A percentile compares a stretch with the other conserved stretches of the same genome.
These are phyloP conservation scores for Tinea pellionella DNA, from an alignment of 2,888 invertebrate genomes.

Conservation along the genomic window DNA sequence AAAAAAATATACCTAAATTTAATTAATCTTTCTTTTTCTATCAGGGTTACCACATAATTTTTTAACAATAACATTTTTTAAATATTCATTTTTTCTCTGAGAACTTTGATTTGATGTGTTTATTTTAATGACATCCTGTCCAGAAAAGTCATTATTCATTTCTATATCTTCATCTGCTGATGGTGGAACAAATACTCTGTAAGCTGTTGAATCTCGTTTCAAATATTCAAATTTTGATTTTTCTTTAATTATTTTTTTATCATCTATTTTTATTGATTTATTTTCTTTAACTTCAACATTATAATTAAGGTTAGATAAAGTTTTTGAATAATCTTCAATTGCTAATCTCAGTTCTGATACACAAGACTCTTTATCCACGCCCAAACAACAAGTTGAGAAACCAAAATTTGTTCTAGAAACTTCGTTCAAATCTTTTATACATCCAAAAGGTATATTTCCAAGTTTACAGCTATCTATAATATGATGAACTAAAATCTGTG, in stretches of 20 bases:
- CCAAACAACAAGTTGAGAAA: conserved; percentile 51
- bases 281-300: conserved; percentile 17
- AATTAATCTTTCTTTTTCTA: conserved; percentile 24
- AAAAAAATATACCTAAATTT: background rate
- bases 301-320: conserved; percentile 6
- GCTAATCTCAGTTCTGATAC: conserved; percentile 28
- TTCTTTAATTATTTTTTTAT: conserved; percentile 10
- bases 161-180: conserved; percentile 17
- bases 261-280: conserved; percentile 17
- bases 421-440: conserved; percentile 42
- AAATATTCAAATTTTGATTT: conserved; percentile 32
- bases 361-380: conserved; percentile 29
- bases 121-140: conserved; percentile 47
- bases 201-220: conserved; percentile 40
- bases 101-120: background rate
- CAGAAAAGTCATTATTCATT: conserved; percentile 29
- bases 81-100: conserved; percentile 23
- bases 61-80: conserved; percentile 52
- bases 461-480: conserved; percentile 39
- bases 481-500: conserved; percentile 49
- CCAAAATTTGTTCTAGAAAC: conserved; percentile 38
- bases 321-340: conserved; percentile 29
- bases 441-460: conserved; percentile 39
- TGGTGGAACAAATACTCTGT: conserved; percentile 43
- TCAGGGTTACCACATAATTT: conserved; percentile 50